These are phyloP conservation scores for Phrynosoma platyrhinos DNA, from an alignment of 2,113 vertebrate genomes.

Conservation along the genomic window DNA sequence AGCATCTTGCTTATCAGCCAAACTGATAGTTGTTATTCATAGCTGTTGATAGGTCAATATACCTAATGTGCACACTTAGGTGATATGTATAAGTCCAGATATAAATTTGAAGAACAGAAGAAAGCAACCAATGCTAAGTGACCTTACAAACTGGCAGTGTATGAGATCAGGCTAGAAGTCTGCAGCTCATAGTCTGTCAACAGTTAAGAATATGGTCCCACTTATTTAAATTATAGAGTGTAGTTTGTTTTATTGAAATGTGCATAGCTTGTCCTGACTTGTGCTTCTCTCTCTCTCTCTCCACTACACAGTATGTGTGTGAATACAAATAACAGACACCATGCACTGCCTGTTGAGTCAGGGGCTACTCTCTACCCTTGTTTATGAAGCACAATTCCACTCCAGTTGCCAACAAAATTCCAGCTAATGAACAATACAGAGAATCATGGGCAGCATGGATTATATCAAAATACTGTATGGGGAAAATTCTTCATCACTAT, in stretches of 20 bases:
- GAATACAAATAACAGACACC: background rate
- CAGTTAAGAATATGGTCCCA: background rate
- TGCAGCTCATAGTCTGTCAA: background rate
- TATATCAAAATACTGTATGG: background rate
- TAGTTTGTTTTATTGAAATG: background rate
- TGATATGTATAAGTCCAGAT: background rate
- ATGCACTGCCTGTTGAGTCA: background rate
- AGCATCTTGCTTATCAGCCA: conserved; percentile 51
- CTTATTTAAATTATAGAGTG: background rate
- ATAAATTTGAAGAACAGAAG: background rate
- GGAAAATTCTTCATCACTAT: background rate
- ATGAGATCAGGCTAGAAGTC: background rate
- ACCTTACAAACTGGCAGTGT: background rate
- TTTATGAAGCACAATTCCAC: background rate
- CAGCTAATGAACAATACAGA: background rate
- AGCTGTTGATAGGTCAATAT: conserved; percentile 41
- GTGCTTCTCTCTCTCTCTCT: too few relatives aligned
- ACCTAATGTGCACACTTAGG: background rate
- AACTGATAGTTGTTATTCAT: conserved; percentile 40
- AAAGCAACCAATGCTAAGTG: background rate
- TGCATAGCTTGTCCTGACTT: background rate
- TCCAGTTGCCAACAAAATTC: background rate
- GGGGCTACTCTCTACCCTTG: background rate
- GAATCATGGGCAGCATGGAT: background rate
- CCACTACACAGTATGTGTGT: too few relatives aligned